Evolutionary conservation across 2,888 invertebrate species (phyloP).

Genomic region (Leptarthrus brevirostris): DNA sequence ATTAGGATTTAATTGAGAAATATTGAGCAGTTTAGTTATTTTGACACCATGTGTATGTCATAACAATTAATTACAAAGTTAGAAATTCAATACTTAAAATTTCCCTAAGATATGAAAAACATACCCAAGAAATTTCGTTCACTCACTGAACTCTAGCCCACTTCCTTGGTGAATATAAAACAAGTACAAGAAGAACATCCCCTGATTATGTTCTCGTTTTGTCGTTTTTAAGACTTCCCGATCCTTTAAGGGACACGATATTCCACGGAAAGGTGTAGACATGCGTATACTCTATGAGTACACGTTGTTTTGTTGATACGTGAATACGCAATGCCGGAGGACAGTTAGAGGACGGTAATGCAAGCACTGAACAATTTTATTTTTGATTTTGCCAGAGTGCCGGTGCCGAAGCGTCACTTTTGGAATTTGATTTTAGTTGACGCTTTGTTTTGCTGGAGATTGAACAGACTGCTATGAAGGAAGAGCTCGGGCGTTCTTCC

Average conservation of each 20-base stretch:
- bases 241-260: background rate
- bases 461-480: conserved; percentile 33
- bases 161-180: too few relatives aligned
- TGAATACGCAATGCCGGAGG: conserved; percentile 14
- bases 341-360: conserved; percentile 37
- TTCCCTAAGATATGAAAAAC: too few relatives aligned
- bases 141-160: too few relatives aligned
- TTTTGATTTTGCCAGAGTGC: background rate
- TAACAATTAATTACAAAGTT: too few relatives aligned
- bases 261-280: background rate
- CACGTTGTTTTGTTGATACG: conserved; percentile 20
- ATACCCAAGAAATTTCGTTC: too few relatives aligned
- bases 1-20: too few relatives aligned
- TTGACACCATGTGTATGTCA: too few relatives aligned
- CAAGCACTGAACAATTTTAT: background rate
- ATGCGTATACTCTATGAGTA: conserved; percentile 2
- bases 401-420: background rate
- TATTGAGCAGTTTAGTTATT: too few relatives aligned
- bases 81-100: too few relatives aligned
- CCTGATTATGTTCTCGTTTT: too few relatives aligned
- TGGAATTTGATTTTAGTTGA: background rate
- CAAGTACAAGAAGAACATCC: too few relatives aligned
- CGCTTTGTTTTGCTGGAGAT: conserved; percentile 36
- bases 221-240: background rate
- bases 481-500: conserved; percentile 18